Base-by-base conservation (phyloP, 2,888 invertebrate species). In the Yponomeuta evonymella region DNA sequence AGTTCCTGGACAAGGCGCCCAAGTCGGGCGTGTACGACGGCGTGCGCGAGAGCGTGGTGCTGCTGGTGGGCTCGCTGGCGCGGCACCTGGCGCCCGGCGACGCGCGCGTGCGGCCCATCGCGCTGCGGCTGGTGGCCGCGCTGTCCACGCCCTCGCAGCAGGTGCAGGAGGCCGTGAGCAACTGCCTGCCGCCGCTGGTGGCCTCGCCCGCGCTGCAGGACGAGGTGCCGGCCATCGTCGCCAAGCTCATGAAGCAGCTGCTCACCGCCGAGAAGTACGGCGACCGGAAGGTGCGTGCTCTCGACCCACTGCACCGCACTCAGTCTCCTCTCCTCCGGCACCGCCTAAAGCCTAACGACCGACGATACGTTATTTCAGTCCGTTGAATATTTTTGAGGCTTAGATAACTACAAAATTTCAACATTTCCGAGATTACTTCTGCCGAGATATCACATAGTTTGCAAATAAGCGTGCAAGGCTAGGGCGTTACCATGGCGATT, bases 81-180 rank as follows among this genome's bases (percentile, higher is more conserved):
- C 94, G 97, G 66, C 98, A 99, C 94, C 94, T 99, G 79, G 97
- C 97, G 78, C 97, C 97, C 74, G 95, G 95, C 74, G 98, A 99
- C 89, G 94, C 95, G 3, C 93, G 98, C 80, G 96, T 99, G 77
- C 96, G 97, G 81, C 98, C 99, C n/a, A 99, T 99, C 79, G 96
- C 99, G 10, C 94, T 95, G 78, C 94, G 98, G 72, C 93, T 99
- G 67, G 95, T 99, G 70, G 95, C 97, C 70, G 97, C 99, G 0
- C 93, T 99, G 5, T 97, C 97, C 58, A 99, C 99, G 63, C 99
- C 99, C 12, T 12, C 23, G 48, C 29, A 15, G 51, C 77, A 95
- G 95, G 98, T 99, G 0, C 99, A 99, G 93, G 98, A 98, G 88
- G 97, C 99, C 0, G 99, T 99, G 0, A 97, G 98, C 67, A 97